Percentiles rank a stretch among this genome's conserved stretches.
Evolutionary conservation across 2,888 invertebrate species (phyloP).

Genomic region (Tenthredo distinguenda): DNA sequence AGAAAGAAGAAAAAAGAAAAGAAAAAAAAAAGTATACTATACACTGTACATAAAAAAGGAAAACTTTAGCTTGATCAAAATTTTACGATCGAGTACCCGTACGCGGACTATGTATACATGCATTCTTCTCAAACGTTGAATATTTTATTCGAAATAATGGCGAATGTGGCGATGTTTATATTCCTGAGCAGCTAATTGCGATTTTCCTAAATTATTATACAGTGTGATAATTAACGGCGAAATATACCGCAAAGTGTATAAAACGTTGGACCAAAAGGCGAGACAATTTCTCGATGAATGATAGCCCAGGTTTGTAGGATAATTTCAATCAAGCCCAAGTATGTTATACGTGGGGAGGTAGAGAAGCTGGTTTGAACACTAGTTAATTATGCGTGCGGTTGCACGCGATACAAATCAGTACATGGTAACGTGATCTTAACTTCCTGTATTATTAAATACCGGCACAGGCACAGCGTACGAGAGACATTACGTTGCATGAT

Average conservation of each 20-base stretch:
- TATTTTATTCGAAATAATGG: not conserved
- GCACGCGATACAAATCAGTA: slow-evolving; percentile 39
- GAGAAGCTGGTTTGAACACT: slow-evolving; percentile 27
- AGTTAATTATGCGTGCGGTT: slow-evolving; percentile 39
- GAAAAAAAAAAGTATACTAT: not conserved
- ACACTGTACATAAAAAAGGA: not conserved
- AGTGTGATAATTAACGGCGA: not conserved
- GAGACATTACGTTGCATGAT: not conserved
- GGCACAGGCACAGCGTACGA: not conserved
- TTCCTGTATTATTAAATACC: slow-evolving; percentile 40
- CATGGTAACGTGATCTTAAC: slow-evolving; percentile 33
- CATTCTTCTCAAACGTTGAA: not conserved
- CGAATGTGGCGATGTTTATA: not conserved
- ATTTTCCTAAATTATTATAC: not conserved
- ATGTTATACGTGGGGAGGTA: not conserved
- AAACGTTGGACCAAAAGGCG: not conserved
- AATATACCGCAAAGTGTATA: not conserved
- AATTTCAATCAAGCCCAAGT: slow-evolving; percentile 22
- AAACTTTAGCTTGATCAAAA: slow-evolving; percentile 6
- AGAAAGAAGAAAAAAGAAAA: not conserved
- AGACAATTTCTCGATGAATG: slow-evolving; percentile 11
- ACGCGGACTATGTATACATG: not conserved
- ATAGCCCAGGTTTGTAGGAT: not conserved
- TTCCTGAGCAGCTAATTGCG: not conserved
- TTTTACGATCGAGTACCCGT: slow-evolving; percentile 1